phyloP scores from a whole-genome alignment of 2,888 invertebrate genomes.

The Hyles lineata region DNA sequence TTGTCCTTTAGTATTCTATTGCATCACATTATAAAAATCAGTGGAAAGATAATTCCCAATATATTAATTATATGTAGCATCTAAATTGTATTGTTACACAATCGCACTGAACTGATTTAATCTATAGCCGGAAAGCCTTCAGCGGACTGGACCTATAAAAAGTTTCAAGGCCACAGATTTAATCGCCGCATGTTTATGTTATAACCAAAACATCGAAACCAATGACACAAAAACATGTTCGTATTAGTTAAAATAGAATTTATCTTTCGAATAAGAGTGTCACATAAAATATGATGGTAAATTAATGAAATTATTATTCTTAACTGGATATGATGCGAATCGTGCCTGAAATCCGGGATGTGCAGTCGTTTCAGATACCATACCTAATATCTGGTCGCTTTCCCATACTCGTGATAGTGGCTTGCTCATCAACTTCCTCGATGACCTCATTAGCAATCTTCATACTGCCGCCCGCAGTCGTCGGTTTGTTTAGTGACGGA shows the following conservation, averaged over 20 bases:
- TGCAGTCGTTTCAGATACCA: not conserved
- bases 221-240: not conserved
- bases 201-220: not conserved
- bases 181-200: not conserved
- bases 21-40: no score
- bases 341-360: not conserved
- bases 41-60: no score
- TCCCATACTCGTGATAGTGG: conserved; percentile 91
- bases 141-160: conserved; percentile 2
- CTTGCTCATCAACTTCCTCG: conserved; percentile 92
- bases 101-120: not conserved
- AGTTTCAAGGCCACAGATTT: not conserved
- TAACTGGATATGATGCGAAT: not conserved
- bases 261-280: not conserved
- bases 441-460: conserved; percentile 89
- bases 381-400: conserved; percentile 79
- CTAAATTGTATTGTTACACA: not conserved
- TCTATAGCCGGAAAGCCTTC: not conserved
- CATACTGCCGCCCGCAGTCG: conserved; percentile 81
- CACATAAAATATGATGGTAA: not conserved
- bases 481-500: conserved; percentile 70
- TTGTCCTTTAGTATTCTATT: no score
- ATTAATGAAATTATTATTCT: not conserved
- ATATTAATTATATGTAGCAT: no score
- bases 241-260: not conserved